Percentiles rank a stretch among this genome's conserved stretches.
Conservation (phyloP, 64 coral and sea anemone species). For the Cladopsammia gracilis region DNA sequence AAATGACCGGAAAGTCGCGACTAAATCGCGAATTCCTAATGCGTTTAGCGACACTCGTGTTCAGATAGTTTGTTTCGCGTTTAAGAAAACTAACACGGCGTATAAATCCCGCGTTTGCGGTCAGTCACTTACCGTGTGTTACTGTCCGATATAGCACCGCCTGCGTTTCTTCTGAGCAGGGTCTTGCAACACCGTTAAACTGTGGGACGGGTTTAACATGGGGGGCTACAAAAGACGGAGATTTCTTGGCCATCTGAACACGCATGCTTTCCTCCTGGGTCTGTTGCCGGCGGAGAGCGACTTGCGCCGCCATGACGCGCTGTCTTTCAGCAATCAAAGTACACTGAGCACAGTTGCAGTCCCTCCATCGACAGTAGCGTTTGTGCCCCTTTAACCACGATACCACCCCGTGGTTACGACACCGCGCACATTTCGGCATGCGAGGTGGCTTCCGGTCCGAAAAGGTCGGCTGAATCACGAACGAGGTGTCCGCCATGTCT, state of each 20-base stretch:
- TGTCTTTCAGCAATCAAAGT: slow-evolving; percentile 96
- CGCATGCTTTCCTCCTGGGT: slow-evolving; percentile 83
- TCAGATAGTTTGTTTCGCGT: too few species aligned
- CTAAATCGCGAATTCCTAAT: slow-evolving; percentile 8
- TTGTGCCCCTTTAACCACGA: slow-evolving; percentile 97
- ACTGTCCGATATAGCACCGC: background rate
- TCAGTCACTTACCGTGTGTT: background rate
- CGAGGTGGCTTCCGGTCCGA: slow-evolving; percentile 67
- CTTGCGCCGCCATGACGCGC: slow-evolving; percentile 97
- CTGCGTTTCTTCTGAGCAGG: background rate
- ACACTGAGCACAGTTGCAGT: slow-evolving; percentile 96
- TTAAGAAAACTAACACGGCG: background rate
- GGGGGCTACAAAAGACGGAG: background rate
- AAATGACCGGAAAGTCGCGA: slow-evolving; percentile 4
- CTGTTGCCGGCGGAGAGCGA: slow-evolving; percentile 92
- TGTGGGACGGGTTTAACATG: background rate
- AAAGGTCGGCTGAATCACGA: slow-evolving; percentile 5
- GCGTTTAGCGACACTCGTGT: too few species aligned
- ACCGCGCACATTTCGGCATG: slow-evolving; percentile 92
- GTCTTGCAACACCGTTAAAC: slow-evolving; percentile 1
- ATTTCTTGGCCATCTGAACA: slow-evolving; percentile 11
- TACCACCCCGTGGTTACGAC: slow-evolving; percentile 90
- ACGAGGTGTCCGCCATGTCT: slow-evolving; percentile 52
- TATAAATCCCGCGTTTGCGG: too few species aligned
- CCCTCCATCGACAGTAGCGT: slow-evolving; percentile 91